phyloP scores from a whole-genome alignment of 2,113 vertebrate genomes.

The Calypte anna region DNA sequence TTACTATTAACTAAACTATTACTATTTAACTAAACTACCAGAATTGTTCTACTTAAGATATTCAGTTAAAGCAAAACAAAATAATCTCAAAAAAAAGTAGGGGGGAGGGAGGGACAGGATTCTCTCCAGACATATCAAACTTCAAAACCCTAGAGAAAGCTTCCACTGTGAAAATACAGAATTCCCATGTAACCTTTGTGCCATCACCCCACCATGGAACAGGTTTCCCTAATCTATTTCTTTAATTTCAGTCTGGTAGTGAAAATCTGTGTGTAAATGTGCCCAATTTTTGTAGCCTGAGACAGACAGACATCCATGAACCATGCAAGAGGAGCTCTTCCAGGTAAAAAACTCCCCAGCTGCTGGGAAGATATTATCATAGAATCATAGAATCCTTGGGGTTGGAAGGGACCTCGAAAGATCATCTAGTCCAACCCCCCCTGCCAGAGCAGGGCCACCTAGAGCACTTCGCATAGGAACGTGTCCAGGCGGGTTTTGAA shows the following conservation, averaged over 20 bases:
- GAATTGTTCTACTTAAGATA: neutral
- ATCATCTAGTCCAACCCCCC: too few species aligned
- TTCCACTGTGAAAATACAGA: neutral
- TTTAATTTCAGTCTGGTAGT: neutral
- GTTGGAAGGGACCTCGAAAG: too few species aligned
- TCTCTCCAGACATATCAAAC: neutral
- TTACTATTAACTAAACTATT: too few species aligned
- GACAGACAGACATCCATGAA: neutral
- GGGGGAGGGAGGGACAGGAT: neutral
- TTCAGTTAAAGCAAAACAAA: neutral
- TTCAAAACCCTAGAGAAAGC: neutral
- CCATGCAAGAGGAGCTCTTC: neutral
- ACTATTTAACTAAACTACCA: too few species aligned
- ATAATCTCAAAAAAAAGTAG: too few species aligned
- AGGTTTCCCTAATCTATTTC: neutral
- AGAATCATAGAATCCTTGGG: too few species aligned
- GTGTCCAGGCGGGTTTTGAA: too few species aligned
- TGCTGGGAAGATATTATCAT: neutral
- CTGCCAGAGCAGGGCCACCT: too few species aligned
- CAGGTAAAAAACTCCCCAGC: neutral
- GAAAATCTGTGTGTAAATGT: neutral
- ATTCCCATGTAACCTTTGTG: neutral
- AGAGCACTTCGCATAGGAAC: too few species aligned
- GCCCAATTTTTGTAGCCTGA: neutral
- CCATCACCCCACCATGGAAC: neutral